phyloP scores from a whole-genome alignment of 2,888 invertebrate genomes.

The Eudemis profundana region DNA sequence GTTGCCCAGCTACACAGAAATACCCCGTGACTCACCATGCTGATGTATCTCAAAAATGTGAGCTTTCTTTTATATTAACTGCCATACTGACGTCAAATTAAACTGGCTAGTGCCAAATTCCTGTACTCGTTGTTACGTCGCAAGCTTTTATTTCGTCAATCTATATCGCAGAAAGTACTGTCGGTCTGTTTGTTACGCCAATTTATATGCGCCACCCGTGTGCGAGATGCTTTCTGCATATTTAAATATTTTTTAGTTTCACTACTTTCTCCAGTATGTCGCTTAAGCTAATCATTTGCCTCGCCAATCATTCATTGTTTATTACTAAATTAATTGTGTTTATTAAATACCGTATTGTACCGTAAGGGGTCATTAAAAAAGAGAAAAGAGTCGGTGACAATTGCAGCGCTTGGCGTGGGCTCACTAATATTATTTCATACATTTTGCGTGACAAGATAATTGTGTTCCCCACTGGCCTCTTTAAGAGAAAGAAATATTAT shows the following conservation, averaged over 20 bases:
- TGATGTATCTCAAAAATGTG: slow-evolving; percentile 71
- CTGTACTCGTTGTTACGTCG: slow-evolving; percentile 16
- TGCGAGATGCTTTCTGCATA: slow-evolving; percentile 34
- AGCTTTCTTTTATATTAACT: slow-evolving; percentile 46
- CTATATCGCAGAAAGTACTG: slow-evolving; percentile 15
- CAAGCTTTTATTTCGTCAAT: slow-evolving; percentile 19
- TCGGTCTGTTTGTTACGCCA: slow-evolving; percentile 18
- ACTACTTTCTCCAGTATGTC: slow-evolving; percentile 26
- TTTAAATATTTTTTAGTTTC: slow-evolving; percentile 34
- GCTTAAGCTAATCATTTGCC: slow-evolving; percentile 11
- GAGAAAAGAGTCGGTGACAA: slow-evolving; percentile 1
- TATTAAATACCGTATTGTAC: slow-evolving; percentile 7
- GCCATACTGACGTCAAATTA: slow-evolving; percentile 41
- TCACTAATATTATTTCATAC: slow-evolving; percentile 21
- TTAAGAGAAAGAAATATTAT: slow-evolving; percentile 53
- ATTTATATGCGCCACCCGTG: slow-evolving; percentile 30
- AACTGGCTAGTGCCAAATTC: slow-evolving; percentile 37
- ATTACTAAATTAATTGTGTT: slow-evolving; percentile 2
- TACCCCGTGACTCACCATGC: slow-evolving; percentile 48
- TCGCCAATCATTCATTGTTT: background rate
- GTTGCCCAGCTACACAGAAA: slow-evolving; percentile 33
- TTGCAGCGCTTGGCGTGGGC: slow-evolving; percentile 1
- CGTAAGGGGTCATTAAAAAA: slow-evolving; percentile 4
- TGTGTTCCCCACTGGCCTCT: slow-evolving; percentile 61
- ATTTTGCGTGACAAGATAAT: slow-evolving; percentile 60